Percentiles rank a stretch among this genome's conserved stretches.
These are phyloP conservation scores for Pempheris klunzingeri DNA, from an alignment of 2,797 vertebrate species.

Conservation along the genomic window DNA sequence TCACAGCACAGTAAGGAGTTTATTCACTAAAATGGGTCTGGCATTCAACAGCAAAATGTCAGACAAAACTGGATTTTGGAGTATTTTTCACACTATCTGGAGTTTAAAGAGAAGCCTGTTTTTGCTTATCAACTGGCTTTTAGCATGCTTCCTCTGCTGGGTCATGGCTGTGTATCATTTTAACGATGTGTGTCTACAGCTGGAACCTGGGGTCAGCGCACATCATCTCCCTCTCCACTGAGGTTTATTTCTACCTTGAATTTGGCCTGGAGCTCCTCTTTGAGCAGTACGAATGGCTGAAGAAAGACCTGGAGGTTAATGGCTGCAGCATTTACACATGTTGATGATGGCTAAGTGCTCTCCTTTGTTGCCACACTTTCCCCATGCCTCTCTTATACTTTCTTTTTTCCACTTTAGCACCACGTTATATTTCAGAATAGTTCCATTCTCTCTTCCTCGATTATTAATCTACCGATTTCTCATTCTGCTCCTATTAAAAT, in stretches of 20 bases:
- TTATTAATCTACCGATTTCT: neutral
- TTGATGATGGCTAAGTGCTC: slow-evolving; percentile 21
- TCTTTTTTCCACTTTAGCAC: slow-evolving; percentile 11
- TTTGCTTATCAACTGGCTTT: slow-evolving; percentile 40
- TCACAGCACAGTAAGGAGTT: neutral
- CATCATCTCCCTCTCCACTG: slow-evolving; percentile 92
- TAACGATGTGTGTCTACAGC: slow-evolving; percentile 78
- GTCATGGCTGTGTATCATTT: slow-evolving; percentile 56
- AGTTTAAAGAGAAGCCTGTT: slow-evolving; percentile 37
- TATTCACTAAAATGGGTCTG: slow-evolving; percentile 13
- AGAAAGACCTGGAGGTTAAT: slow-evolving; percentile 89
- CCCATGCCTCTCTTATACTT: neutral
- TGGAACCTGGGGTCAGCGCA: slow-evolving; percentile 92
- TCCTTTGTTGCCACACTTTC: slow-evolving; percentile 20
- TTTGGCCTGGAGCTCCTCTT: slow-evolving; percentile 88
- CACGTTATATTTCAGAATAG: neutral
- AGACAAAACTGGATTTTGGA: slow-evolving; percentile 14
- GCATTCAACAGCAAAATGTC: slow-evolving; percentile 21
- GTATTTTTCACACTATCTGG: slow-evolving; percentile 44
- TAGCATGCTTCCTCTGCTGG: slow-evolving; percentile 40
- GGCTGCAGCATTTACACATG: slow-evolving; percentile 3
- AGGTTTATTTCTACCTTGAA: slow-evolving; percentile 91
- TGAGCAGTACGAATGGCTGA: slow-evolving; percentile 90
- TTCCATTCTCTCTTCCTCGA: neutral
- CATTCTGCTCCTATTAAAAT: neutral